Evolutionary conservation across 2,888 invertebrate genomes (phyloP), one percentile per base, ranked within the genome.

Genomic region (Eutolmus rufibarbis): DNA sequence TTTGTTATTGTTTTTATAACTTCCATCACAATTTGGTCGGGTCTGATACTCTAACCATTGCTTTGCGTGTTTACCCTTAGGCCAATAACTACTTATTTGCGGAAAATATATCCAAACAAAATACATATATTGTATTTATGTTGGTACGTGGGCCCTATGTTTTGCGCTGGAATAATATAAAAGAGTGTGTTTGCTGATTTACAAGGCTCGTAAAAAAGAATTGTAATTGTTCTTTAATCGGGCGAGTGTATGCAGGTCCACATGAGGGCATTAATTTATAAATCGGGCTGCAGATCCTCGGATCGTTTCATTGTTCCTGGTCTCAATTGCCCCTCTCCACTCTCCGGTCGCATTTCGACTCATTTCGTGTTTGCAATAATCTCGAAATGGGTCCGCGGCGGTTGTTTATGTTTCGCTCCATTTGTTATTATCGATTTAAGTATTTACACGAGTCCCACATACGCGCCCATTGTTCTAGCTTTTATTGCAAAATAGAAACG

Each of bases 301-400:
- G 87, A 87, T 82, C 84, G 87, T 56, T 78, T 84, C 87, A 82
- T 87, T 87, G 87, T 87, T 87, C 40, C 57, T 56, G 84, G 76
- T 85, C 78, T 84, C 31, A 34, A 51, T 31, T 37, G 12, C 57
- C 9, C 37, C 76, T 37, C 76, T 76, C 76, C 8, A 28, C 37
- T 31, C n/a, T 34, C 28, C 2, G 31, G 23, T 2, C 43, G 4
- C 79, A 28, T 40, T 79, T 79, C 46, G 79, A 23, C 19, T 19
- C 46, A 34, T 37, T 57, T 40, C 19, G 34, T 85, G 28, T 85
- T 85, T 74, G 43, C 85, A 40, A 14, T 85, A 43, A 66, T 85
- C 85, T 85, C 74, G 28, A 85, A 43, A 85, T 74, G 40, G 31
- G 43, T 19, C 43, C 40, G 37, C 23, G 37, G 37, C 66, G 19